phyloP scores from a whole-genome alignment of 2,113 vertebrate genomes.

The Copsychus sechellarum region DNA sequence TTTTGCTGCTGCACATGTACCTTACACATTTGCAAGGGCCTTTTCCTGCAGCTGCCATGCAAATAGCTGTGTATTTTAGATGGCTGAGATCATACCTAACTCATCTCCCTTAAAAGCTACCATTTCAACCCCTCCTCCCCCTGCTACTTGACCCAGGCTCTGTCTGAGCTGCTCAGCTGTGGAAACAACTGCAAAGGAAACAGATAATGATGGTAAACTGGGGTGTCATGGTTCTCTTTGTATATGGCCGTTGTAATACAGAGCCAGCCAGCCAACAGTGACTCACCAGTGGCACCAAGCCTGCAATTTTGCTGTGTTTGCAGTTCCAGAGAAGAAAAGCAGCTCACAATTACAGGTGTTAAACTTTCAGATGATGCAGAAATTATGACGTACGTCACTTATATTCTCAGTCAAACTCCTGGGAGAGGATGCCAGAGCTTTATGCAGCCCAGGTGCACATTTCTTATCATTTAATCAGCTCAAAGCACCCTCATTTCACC shows the following conservation, averaged over 20 bases:
- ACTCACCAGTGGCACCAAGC: slow-evolving; percentile 47
- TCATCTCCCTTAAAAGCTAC: not conserved
- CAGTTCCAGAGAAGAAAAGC: slow-evolving; percentile 38
- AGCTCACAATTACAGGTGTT: slow-evolving; percentile 48
- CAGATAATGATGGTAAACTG: not conserved
- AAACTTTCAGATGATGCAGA: slow-evolving; percentile 53
- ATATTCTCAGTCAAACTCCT: not conserved
- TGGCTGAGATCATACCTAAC: not conserved
- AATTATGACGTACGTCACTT: slow-evolving; percentile 38
- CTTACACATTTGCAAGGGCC: not conserved
- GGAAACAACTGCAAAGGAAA: not conserved
- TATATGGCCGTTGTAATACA: not conserved
- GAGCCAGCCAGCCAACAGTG: slow-evolving; percentile 16
- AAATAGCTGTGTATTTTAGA: not conserved
- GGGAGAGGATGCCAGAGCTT: not conserved
- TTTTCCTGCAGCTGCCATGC: not conserved
- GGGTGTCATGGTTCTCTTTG: not conserved
- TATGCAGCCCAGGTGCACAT: slow-evolving; percentile 24
- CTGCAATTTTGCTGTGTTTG: slow-evolving; percentile 50
- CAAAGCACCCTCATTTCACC: slow-evolving; percentile 59
- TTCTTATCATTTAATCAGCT: slow-evolving; percentile 63
- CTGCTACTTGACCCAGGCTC: not conserved
- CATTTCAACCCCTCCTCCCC: not conserved
- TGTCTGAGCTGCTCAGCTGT: not conserved
- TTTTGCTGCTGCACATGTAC: not conserved